A percentile compares a stretch with the other conserved stretches of the same genome.
Conservation (phyloP, 2,113 vertebrate species). For the Cheirogaleus medius region DNA sequence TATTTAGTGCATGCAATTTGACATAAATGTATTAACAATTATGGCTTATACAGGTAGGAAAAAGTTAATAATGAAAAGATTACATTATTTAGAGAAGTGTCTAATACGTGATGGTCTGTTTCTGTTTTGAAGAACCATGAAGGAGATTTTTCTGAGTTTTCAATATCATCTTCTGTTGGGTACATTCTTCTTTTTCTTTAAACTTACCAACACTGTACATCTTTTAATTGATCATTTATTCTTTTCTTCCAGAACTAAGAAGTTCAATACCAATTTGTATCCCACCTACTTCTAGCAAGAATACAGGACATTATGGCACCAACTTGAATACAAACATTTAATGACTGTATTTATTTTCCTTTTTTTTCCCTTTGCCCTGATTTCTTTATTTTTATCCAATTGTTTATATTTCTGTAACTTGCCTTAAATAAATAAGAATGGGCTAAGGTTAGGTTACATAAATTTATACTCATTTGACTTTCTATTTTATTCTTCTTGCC, state of each 20-base stretch:
- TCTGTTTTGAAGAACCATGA: not conserved
- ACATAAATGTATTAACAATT: not conserved
- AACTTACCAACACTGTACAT: not conserved
- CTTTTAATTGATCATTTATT: not conserved
- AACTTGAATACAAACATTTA: not conserved
- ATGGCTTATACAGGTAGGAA: not conserved
- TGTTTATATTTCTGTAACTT: slow-evolving; percentile 17
- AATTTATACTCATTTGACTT: not conserved
- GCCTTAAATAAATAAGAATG: not conserved
- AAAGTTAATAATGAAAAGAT: not conserved
- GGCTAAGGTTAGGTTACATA: not conserved
- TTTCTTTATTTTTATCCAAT: not conserved
- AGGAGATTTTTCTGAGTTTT: not conserved
- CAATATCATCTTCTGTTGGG: not conserved
- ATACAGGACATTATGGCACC: not conserved
- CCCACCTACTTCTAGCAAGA: not conserved
- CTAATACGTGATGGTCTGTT: not conserved
- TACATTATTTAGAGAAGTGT: not conserved
- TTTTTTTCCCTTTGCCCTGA: not conserved
- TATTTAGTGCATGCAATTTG: not conserved
- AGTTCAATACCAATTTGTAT: not conserved
- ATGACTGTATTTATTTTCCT: not conserved
- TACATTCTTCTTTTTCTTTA: not conserved
- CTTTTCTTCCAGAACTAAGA: not conserved
- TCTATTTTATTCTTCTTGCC: not conserved